Evolutionary conservation across 2,888 invertebrate species (phyloP).

Genomic region (Sphaerophoria taeniata): DNA sequence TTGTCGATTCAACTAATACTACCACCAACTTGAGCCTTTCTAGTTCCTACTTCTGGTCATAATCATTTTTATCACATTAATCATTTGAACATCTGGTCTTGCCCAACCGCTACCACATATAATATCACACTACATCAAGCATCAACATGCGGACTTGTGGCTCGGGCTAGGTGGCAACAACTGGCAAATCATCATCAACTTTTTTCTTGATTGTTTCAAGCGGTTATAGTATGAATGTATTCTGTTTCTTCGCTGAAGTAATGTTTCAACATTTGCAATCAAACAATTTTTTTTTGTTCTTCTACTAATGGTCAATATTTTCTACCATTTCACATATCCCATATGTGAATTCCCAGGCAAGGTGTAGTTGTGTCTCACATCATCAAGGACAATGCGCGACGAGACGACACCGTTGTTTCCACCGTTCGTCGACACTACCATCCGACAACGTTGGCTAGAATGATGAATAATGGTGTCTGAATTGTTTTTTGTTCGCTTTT

Average conservation of each 20-base stretch:
- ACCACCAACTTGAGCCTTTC: background rate
- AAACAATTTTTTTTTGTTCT: constrained; percentile 36
- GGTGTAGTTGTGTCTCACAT: too few relatives aligned
- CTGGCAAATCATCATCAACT: constrained; percentile 49
- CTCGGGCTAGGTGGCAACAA: constrained; percentile 29
- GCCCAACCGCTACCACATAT: constrained; percentile 18
- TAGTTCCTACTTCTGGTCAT: background rate
- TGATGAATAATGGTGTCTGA: constrained; percentile 47
- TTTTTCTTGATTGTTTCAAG: constrained; percentile 19
- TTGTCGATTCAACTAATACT: background rate
- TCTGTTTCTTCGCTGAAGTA: constrained; percentile 11
- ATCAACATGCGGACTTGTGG: constrained; percentile 1
- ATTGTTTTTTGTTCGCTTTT: constrained; percentile 15
- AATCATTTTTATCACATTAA: constrained; percentile 26
- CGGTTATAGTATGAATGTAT: constrained; percentile 17
- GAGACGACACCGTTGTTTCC: constrained; percentile 7
- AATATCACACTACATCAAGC: constrained; percentile 29
- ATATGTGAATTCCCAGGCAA: constrained; percentile 18
- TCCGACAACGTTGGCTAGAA: background rate
- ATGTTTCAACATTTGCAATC: constrained; percentile 23
- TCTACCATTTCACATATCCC: background rate
- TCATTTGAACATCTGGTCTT: constrained; percentile 20
- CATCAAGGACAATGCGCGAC: constrained; percentile 1
- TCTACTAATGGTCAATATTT: constrained; percentile 48
- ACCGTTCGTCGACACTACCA: constrained; percentile 10